A percentile compares a stretch with the other conserved stretches of the same genome.
Conservation (phyloP, 53 echinoderm and acorn worm species). For the Echinometra lucunter region DNA sequence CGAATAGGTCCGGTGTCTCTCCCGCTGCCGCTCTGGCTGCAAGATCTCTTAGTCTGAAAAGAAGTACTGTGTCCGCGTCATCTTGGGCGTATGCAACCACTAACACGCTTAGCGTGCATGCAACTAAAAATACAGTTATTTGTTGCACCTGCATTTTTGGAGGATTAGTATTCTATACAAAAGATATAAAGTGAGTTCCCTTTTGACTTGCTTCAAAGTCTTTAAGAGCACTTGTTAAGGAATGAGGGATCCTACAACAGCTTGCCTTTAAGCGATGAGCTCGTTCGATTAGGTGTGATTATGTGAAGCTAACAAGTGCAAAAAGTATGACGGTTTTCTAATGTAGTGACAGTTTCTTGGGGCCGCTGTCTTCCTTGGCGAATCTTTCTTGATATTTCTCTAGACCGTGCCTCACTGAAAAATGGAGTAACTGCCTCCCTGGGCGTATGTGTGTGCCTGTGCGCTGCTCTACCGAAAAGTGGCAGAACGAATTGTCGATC, state of each 20-base stretch:
- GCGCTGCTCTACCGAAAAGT: constrained; percentile 25
- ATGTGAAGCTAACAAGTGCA: not conserved
- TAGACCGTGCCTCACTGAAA: not conserved
- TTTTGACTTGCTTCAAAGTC: not conserved
- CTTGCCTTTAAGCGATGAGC: not conserved
- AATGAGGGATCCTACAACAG: not conserved
- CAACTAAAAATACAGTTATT: constrained; percentile 50
- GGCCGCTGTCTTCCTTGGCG: constrained; percentile 8
- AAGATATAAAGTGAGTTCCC: constrained; percentile 1
- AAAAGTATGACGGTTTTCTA: not conserved
- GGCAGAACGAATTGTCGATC: constrained; percentile 1
- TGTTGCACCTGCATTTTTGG: constrained; percentile 54
- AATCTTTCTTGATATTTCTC: constrained; percentile 1
- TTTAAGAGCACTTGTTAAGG: constrained; percentile 56
- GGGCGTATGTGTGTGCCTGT: constrained; percentile 20
- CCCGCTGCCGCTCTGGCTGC: constrained; percentile 10
- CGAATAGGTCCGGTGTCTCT: constrained; percentile 18
- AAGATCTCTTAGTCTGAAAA: constrained; percentile 10
- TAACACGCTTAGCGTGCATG: constrained; percentile 48
- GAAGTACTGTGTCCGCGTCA: not conserved
- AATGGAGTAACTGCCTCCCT: constrained; percentile 18
- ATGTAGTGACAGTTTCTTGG: constrained; percentile 8
- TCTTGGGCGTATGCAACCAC: constrained; percentile 48
- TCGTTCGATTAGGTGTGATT: constrained; percentile 3
- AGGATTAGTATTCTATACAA: constrained; percentile 17